phyloP scores from a whole-genome alignment of 2,888 invertebrate species.

The Macropis europaea region DNA sequence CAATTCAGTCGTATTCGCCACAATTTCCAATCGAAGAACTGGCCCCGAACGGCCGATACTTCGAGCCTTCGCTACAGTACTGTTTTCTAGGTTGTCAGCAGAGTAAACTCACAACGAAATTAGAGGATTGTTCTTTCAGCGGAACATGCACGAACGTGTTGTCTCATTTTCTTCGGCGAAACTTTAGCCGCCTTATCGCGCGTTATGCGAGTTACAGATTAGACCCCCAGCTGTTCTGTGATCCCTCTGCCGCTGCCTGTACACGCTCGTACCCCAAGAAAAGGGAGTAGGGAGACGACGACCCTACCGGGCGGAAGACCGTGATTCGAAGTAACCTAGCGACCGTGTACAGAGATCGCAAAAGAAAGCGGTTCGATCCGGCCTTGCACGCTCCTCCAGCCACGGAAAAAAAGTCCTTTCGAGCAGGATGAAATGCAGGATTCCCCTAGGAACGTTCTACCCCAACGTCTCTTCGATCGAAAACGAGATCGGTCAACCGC shows the following conservation, averaged over 20 bases:
- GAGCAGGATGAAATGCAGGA: too few relatives aligned
- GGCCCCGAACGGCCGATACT: too few relatives aligned
- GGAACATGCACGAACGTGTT: not conserved
- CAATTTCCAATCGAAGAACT: too few relatives aligned
- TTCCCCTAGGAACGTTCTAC: not conserved
- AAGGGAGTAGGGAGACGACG: conserved; percentile 47
- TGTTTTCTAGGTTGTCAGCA: too few relatives aligned
- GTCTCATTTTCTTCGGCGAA: conserved; percentile 31
- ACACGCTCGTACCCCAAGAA: conserved; percentile 45
- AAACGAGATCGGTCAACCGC: conserved; percentile 7
- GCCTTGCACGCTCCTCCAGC: conserved; percentile 5
- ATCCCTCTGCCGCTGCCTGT: conserved; percentile 39
- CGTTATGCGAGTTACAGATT: conserved; percentile 48
- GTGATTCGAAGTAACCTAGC: conserved; percentile 60
- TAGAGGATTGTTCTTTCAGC: conserved; percentile 5
- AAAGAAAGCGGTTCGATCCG: conserved; percentile 47
- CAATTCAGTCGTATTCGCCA: too few relatives aligned
- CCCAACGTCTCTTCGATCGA: not conserved
- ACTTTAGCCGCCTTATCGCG: conserved; percentile 45
- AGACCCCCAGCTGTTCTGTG: conserved; percentile 60
- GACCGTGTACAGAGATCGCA: conserved; percentile 48
- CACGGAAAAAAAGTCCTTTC: conserved; percentile 5
- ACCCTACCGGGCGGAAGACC: conserved; percentile 53
- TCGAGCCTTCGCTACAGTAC: too few relatives aligned
- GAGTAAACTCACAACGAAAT: not conserved